Conservation (phyloP, 2,888 invertebrate genomes). For the Nephrotoma flavescens region DNA sequence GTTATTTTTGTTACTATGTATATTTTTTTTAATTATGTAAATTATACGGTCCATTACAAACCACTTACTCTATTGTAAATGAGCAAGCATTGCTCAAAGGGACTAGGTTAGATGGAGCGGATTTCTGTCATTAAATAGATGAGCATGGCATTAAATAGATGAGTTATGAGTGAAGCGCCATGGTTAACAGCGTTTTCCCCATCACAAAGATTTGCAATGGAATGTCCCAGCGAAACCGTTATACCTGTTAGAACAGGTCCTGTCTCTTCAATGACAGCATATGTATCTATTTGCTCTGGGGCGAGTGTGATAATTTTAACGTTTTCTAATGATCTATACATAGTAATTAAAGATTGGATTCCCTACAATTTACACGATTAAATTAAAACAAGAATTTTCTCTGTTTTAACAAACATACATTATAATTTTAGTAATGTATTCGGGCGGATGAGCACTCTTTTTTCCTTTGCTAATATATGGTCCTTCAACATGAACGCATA, state of each 20-base stretch:
- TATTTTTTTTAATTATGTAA: no score
- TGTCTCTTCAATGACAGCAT: constrained; percentile 51
- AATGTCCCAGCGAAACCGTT: constrained; percentile 80
- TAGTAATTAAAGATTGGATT: constrained; percentile 46
- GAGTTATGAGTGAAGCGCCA: constrained; percentile 90
- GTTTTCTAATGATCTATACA: constrained; percentile 69
- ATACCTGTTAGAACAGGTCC: constrained; percentile 47
- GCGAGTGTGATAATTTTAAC: constrained; percentile 82
- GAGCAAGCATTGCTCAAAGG: no score
- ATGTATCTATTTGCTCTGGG: constrained; percentile 67
- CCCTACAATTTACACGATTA: constrained; percentile 39
- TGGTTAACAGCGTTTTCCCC: constrained; percentile 70
- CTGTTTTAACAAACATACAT: constrained; percentile 34
- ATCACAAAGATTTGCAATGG: constrained; percentile 59
- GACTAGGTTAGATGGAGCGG: no score
- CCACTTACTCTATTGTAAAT: no score
- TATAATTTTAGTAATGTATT: constrained; percentile 53
- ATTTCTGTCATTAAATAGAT: no score
- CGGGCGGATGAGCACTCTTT: constrained; percentile 83
- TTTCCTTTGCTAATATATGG: constrained; percentile 87
- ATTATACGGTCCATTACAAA: no score
- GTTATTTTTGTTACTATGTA: no score
- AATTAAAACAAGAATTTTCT: not conserved
- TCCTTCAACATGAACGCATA: constrained; percentile 91
- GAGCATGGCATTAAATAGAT: constrained; percentile 99